Evolutionary conservation across 2,888 invertebrate species (phyloP).

Genomic region (Hermodice carunculata): DNA sequence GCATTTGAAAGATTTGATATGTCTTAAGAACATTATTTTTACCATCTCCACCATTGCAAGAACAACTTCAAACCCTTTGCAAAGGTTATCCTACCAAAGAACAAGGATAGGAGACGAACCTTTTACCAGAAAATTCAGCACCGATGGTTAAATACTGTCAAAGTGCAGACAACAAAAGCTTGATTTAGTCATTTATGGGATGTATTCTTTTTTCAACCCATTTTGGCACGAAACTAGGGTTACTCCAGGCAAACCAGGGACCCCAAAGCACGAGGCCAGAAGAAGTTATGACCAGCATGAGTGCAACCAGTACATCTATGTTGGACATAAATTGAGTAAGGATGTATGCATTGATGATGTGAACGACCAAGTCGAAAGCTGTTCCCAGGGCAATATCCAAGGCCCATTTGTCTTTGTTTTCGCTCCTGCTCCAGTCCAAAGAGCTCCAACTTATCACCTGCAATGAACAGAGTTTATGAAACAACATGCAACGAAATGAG

Average conservation of each 20-base stretch:
- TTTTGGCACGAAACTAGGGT: slow-evolving; percentile 47
- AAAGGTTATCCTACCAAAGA: no score
- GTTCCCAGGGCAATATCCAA: slow-evolving; percentile 55
- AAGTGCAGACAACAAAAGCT: no score
- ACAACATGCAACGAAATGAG: no score
- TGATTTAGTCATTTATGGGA: slow-evolving; percentile 33
- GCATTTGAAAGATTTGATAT: no score
- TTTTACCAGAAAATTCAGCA: no score
- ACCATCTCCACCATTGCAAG: no score
- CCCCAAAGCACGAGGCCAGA: slow-evolving; percentile 46
- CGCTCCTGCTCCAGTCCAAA: slow-evolving; percentile 52
- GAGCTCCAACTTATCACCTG: slow-evolving; percentile 64
- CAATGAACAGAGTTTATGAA: no score
- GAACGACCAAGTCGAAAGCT: slow-evolving; percentile 55
- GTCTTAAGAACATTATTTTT: no score
- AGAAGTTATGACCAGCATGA: slow-evolving; percentile 39
- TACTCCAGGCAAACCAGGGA: slow-evolving; percentile 56
- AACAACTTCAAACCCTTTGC: no score
- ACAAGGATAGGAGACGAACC: no score
- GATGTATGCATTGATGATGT: slow-evolving; percentile 49
- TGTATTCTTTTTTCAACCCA: slow-evolving; percentile 55
- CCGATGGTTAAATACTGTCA: no score
- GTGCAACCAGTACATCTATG: slow-evolving; percentile 41
- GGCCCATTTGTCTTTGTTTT: slow-evolving; percentile 40
- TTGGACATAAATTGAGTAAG: slow-evolving; percentile 46